phyloP scores from a whole-genome alignment of 2,888 invertebrate genomes.

The Acrocyrtus sp. region DNA sequence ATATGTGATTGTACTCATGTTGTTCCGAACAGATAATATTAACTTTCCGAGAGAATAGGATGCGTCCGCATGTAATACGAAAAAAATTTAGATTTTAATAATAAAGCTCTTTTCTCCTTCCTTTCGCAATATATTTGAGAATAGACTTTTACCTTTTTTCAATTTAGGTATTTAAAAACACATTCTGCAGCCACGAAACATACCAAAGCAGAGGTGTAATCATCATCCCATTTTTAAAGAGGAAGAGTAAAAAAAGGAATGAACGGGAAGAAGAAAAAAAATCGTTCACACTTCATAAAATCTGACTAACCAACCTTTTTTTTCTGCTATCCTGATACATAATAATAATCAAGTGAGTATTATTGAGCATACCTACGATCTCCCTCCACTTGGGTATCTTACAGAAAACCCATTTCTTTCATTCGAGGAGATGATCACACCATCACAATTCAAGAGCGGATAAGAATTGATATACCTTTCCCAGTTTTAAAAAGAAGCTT shows the following conservation, averaged over 20 bases:
- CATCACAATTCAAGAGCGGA: neutral
- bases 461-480: constrained; percentile 20
- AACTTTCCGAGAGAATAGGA: constrained; percentile 30
- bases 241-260: constrained; percentile 35
- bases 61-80: too few relatives aligned
- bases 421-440: neutral
- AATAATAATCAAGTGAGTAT: neutral
- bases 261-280: constrained; percentile 51
- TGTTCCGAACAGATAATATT: constrained; percentile 11
- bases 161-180: constrained; percentile 35
- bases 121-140: too few relatives aligned
- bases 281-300: constrained; percentile 64
- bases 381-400: neutral
- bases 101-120: too few relatives aligned
- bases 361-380: too few relatives aligned
- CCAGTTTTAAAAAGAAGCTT: neutral
- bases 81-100: too few relatives aligned
- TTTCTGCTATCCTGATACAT: neutral
- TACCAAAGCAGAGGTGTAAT: neutral
- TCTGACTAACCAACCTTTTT: constrained; percentile 40
- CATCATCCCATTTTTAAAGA: neutral
- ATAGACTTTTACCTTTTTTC: too few relatives aligned
- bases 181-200: constrained; percentile 39
- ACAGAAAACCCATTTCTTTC: neutral
- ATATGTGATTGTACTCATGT: too few relatives aligned